Evolutionary conservation across 2,797 vertebrate genomes (phyloP), one percentile per base, ranked within the genome.

Genomic region (Ambastaia sidthimunki): DNA sequence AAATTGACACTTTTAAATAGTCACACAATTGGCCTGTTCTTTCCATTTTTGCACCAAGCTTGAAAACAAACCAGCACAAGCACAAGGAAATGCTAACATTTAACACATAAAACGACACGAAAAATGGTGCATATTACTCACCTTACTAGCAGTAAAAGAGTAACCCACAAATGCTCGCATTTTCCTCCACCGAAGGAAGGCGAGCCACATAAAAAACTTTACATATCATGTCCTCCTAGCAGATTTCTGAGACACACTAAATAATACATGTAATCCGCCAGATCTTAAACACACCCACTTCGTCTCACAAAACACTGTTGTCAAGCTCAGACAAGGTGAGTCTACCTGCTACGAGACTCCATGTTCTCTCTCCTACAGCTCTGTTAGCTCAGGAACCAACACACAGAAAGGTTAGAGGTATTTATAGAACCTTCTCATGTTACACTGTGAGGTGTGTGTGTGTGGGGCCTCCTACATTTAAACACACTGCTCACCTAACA

Each of bases 361-460:
- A 31, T 54, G 31, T 60, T 65, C 13, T 23, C 60, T 73, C 18
- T 23, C 71, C 15, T 23, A 57, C 62, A 18, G 28, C 71, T 3
- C 31, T 23, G 65, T 57, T 16, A 52, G 31, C 1, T 87, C 86
- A 89, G 88, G 90, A 91, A 89, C 83, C 84, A 71, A 78, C 85
- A 81, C 69, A 86, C 90, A 87, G 91, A 94, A 94, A 94, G 94
- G 93, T 94, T 94, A 94, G 86, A 78, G 67, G 90, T 94, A 95
- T 94, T 93, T 93, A 94, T 94, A 95, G 89, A 76, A 84, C 84
- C 82, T 85, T 91, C 92, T 95, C 93, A 85, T 83, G 89, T 95
- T 94, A 93, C 94, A 86, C 86, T 73, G 81, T 87, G 87, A 92
- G n/a, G 13, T 44, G 54, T 91, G 90, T 50, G 44, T 90, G 90